phyloP scores from a whole-genome alignment of 92 coral and sea anemone species.

The Heteractis magnifica region DNA sequence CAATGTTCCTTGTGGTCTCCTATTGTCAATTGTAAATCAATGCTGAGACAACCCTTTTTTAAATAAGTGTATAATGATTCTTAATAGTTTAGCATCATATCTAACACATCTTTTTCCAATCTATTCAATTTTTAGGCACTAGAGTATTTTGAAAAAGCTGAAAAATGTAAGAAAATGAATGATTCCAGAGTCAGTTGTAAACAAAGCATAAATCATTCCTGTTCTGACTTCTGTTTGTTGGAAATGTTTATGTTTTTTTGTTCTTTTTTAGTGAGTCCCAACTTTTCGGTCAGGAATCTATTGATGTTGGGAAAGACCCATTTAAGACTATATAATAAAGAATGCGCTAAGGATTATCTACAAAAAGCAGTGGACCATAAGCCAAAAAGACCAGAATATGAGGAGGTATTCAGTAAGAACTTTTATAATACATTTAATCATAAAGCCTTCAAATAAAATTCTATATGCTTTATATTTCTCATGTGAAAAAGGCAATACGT shows the following conservation, averaged over 20 bases:
- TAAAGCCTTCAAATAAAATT: too few species aligned
- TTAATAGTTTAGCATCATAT: neutral
- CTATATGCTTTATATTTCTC: neutral
- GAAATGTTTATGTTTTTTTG: neutral
- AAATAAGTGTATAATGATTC: too few species aligned
- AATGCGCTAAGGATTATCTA: conserved; percentile 30
- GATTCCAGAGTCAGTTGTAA: too few species aligned
- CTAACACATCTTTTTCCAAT: neutral
- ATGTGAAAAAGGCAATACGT: too few species aligned
- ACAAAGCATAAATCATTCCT: too few species aligned
- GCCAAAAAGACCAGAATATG: conserved; percentile 33
- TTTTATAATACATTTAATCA: too few species aligned
- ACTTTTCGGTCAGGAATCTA: conserved; percentile 18
- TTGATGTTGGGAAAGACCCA: conserved; percentile 37
- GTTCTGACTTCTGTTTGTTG: neutral
- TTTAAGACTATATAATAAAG: conserved; percentile 7
- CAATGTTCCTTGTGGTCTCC: too few species aligned
- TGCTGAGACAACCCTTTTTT: too few species aligned
- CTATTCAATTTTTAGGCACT: conserved; percentile 13
- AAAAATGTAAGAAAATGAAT: conserved; percentile 16
- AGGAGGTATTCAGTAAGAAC: conserved; percentile 6
- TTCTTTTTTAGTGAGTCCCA: conserved; percentile 30
- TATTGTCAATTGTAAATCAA: too few species aligned
- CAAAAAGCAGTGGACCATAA: conserved; percentile 33
- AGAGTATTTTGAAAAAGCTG: conserved; percentile 28